phyloP scores from a whole-genome alignment of 1,140 invertebrate species.

The Solen grandis region DNA sequence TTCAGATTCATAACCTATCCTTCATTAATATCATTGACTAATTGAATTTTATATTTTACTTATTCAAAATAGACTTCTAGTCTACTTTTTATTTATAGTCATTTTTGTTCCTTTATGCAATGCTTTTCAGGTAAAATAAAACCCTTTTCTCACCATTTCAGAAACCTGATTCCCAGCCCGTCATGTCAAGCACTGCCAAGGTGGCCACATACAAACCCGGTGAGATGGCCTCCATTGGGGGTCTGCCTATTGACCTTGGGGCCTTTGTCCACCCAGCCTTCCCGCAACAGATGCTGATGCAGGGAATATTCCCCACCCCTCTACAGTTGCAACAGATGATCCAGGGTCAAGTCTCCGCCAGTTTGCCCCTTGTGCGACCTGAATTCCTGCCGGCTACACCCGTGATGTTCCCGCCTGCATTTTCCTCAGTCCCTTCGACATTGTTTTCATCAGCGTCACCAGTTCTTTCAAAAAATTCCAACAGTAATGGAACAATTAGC shows the following conservation, averaged over 20 bases:
- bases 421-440: slow-evolving; percentile 2
- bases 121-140: no score
- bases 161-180: no score
- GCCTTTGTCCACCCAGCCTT: slow-evolving; percentile 45
- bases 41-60: no score
- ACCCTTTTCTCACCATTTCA: no score
- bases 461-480: neutral
- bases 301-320: slow-evolving; percentile 36
- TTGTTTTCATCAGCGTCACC: slow-evolving; percentile 23
- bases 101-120: no score
- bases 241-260: slow-evolving; percentile 30
- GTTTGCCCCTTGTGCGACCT: slow-evolving; percentile 24
- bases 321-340: slow-evolving; percentile 50
- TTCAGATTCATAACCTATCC: no score
- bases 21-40: no score
- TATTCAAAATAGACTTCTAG: no score
- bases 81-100: no score
- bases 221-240: slow-evolving; percentile 21
- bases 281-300: slow-evolving; percentile 45
- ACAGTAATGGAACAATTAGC: neutral
- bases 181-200: no score
- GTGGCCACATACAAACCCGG: no score
- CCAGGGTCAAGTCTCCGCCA: slow-evolving; percentile 36
- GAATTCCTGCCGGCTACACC: slow-evolving; percentile 15
- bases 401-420: slow-evolving; percentile 31